Evolutionary conservation across 2,888 invertebrate genomes (phyloP), one percentile per base, ranked within the genome.

Genomic region (Drosophila neoperkinsi): DNA sequence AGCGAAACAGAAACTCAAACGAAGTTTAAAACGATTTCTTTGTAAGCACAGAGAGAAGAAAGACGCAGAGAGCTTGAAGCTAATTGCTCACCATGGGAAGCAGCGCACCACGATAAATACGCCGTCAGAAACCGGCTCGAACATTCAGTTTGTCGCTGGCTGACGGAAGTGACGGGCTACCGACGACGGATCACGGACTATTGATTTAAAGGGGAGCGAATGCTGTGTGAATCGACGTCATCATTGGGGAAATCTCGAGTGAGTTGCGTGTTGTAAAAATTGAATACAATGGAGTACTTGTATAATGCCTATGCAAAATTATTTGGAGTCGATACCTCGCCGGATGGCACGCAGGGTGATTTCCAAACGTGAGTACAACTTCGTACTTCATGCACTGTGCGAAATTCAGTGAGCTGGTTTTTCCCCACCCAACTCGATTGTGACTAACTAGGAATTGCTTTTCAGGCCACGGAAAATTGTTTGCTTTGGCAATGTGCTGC

Each of bases 401-500:
- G 18, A 74, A 64, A 53, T 43, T 16, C 3, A 21, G 13, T 30
- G n/a, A 9, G 21, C 11, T 51, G 38, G 2, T 9, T 46, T 51
- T 43, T 25, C 16, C 51, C 18, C 16, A 13, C 7, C n/a, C 28
- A 28, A 31, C 18, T 43, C 41, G 18, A 57, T 21, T 33, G 28
- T 41, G 30, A 51, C 41, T 57, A 21, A 18, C 4, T 25, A 6
- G 11, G 3, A 31, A 55, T 1, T 43, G 25, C 9, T 56, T 25
- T 34, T 30, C 38, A 92, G 91, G 21, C 86, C 90, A 10, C 91
- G 92, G 18, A 92, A 92, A 71, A 84, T 93, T 4, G 87, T 93
- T 43, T 92, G 92, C 51, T 93, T 93, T 77, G 93, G 93, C 31
- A 93, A 93, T 68, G 92, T 92, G 60, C 67, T 93, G 34, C 76